phyloP scores from a whole-genome alignment of 2,888 invertebrate genomes.

The Octonoba sinensis region DNA sequence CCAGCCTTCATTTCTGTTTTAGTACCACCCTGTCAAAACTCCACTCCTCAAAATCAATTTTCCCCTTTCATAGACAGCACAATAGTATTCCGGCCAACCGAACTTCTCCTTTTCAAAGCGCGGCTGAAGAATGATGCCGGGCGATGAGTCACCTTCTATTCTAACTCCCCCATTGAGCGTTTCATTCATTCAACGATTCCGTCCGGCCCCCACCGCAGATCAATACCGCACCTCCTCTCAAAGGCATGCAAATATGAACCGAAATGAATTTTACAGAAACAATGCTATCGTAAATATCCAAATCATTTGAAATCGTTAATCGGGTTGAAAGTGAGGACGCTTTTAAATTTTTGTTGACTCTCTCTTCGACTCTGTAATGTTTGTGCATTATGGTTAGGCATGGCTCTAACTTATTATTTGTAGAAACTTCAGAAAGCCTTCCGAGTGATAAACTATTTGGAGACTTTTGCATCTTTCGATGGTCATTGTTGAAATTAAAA shows the following conservation, averaged over 20 bases:
- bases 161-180: constrained; percentile 26
- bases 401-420: no score
- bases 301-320: constrained; percentile 61
- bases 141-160: constrained; percentile 58
- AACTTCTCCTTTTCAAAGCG: constrained; percentile 26
- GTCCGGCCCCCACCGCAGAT: constrained; percentile 49
- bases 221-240: constrained; percentile 14
- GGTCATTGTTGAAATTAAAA: no score
- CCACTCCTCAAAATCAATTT: constrained; percentile 37
- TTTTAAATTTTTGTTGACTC: no score
- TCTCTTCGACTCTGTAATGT: no score
- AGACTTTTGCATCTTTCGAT: no score
- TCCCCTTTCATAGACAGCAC: constrained; percentile 10
- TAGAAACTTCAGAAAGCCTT: no score
- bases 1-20: no score
- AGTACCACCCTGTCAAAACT: no score
- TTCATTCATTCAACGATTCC: constrained; percentile 48
- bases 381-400: no score
- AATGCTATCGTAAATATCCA: constrained; percentile 35
- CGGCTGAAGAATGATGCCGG: constrained; percentile 16
- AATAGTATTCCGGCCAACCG: constrained; percentile 13
- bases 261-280: no score
- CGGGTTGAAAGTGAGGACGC: constrained; percentile 1
- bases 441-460: no score
- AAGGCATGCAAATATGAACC: no score